Percentiles rank a stretch among this genome's conserved stretches.
phyloP scores from a whole-genome alignment of 2,113 vertebrate genomes.

The Menidia beryllina region DNA sequence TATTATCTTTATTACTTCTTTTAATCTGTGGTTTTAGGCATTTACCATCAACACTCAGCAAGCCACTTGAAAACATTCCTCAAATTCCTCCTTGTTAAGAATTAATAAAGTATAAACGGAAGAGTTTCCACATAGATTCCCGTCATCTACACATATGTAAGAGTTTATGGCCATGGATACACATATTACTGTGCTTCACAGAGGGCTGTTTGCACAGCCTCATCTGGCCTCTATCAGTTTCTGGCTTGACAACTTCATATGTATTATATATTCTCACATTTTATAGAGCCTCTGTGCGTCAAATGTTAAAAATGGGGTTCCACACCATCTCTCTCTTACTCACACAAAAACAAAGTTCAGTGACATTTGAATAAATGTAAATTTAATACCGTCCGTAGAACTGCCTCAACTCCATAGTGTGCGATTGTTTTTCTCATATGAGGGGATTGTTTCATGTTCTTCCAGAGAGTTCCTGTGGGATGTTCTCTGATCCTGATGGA shows the following conservation, averaged over 20 bases:
- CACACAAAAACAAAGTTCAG: conserved; percentile 12
- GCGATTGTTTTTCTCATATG: no score
- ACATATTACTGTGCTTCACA: conserved; percentile 43
- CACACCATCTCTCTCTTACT: conserved; percentile 18
- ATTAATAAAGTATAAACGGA: conserved; percentile 53
- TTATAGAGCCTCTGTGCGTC: conserved; percentile 63
- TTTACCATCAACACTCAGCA: conserved; percentile 31
- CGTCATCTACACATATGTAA: conserved; percentile 37
- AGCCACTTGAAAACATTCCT: conserved; percentile 13
- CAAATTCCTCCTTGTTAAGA: conserved; percentile 28
- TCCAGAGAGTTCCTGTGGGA: no score
- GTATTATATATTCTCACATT: conserved; percentile 74
- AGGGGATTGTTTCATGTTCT: no score
- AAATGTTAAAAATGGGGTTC: conserved; percentile 13
- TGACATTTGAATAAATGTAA: no score
- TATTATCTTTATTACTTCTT: not conserved
- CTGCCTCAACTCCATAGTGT: no score
- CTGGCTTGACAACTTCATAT: conserved; percentile 74
- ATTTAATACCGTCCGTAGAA: no score
- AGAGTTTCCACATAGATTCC: conserved; percentile 44
- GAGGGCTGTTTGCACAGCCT: conserved; percentile 52
- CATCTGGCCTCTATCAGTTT: conserved; percentile 76
- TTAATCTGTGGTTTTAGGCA: conserved; percentile 53
- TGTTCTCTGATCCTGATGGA: no score
- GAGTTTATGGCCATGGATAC: conserved; percentile 43